Conservation (phyloP, 1,140 invertebrate genomes). For the Drosophila seguyi region DNA sequence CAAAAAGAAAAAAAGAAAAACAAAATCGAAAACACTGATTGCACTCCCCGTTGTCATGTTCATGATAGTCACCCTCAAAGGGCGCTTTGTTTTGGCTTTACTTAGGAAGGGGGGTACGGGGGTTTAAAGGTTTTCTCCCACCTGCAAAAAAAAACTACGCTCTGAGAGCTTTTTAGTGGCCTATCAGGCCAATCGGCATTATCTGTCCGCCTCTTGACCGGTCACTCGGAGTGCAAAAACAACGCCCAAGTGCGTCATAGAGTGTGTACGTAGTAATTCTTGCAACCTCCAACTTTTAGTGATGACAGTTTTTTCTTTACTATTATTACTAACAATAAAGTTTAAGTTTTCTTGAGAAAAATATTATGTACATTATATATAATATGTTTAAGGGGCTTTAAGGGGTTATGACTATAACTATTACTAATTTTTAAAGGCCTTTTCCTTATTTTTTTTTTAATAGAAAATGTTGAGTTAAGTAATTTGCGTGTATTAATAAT, state of each 20-base stretch:
- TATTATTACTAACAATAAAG: no score
- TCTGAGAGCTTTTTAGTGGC: background rate
- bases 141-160: background rate
- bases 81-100: background rate
- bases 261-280: background rate
- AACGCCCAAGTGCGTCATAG: conserved; percentile 25
- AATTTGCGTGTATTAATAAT: no score
- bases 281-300: background rate
- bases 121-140: no score
- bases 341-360: no score
- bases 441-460: background rate
- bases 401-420: background rate
- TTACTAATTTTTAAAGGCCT: background rate
- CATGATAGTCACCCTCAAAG: background rate
- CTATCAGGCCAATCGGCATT: conserved; percentile 12
- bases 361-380: no score
- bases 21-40: conserved; percentile 9
- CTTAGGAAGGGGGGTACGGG: background rate
- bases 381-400: background rate
- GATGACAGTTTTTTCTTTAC: background rate
- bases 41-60: conserved; percentile 21
- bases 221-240: conserved; percentile 14
- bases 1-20: no score
- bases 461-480: background rate
- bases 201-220: conserved; percentile 6